phyloP scores from a whole-genome alignment of 2,888 invertebrate genomes.

The Galerucella pusilla region DNA sequence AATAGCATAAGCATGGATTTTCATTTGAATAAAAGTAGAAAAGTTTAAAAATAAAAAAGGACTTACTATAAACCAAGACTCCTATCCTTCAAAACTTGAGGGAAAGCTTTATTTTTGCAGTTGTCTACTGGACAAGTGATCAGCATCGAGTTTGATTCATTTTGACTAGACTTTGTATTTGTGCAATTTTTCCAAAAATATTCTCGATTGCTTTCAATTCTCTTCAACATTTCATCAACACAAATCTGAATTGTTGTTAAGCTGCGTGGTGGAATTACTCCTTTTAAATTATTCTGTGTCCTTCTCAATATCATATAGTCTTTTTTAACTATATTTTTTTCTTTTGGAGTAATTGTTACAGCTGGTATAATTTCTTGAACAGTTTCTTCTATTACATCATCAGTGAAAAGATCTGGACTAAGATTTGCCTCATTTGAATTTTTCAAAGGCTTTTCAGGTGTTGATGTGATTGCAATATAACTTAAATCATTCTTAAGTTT shows the following conservation, averaged over 20 bases:
- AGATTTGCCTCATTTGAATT: conserved; percentile 51
- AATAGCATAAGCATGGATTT: no score
- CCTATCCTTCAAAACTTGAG: conserved; percentile 71
- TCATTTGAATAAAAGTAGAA: background rate
- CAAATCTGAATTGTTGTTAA: conserved; percentile 76
- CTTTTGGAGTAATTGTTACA: conserved; percentile 43
- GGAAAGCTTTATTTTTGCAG: conserved; percentile 68
- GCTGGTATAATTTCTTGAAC: conserved; percentile 18
- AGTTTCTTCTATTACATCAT: conserved; percentile 55
- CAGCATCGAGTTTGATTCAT: conserved; percentile 53
- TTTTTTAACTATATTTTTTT: conserved; percentile 54
- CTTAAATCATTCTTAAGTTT: background rate
- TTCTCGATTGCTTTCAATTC: conserved; percentile 55
- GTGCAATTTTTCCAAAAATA: conserved; percentile 53
- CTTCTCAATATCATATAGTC: conserved; percentile 64
- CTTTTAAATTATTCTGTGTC: conserved; percentile 72
- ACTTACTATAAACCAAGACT: conserved; percentile 80
- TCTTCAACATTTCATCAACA: conserved; percentile 73
- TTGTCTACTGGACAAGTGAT: conserved; percentile 60
- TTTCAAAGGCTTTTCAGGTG: conserved; percentile 53
- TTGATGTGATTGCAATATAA: conserved; percentile 3
- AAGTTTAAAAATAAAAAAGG: conserved; percentile 29
- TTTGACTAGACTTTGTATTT: background rate
- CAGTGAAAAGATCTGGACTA: conserved; percentile 75
- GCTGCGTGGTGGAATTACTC: conserved; percentile 81